phyloP scores from a whole-genome alignment of 1,140 invertebrate species.

The Akabosia matsudoensis region DNA sequence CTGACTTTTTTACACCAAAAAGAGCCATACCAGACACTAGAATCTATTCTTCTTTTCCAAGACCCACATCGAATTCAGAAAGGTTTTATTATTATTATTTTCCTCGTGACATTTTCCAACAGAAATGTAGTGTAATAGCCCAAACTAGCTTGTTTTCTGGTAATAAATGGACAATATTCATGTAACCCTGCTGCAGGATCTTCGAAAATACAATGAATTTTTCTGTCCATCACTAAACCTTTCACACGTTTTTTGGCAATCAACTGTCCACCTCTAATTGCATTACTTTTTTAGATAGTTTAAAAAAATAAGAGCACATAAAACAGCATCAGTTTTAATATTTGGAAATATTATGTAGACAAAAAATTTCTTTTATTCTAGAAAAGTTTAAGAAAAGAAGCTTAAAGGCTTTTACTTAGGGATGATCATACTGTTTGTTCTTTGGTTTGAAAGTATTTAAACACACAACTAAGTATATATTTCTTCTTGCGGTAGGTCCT shows the following conservation, averaged over 20 bases:
- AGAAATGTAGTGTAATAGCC: neutral
- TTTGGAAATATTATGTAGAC: neutral
- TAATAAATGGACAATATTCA: neutral
- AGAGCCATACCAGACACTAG: neutral
- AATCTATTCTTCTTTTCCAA: no score
- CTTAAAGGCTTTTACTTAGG: neutral
- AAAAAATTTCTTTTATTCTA: neutral
- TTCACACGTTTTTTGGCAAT: neutral
- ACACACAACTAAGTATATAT: neutral
- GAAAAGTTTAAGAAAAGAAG: conserved; percentile 3
- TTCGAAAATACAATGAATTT: neutral
- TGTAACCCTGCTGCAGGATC: neutral
- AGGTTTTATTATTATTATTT: conserved; percentile 9
- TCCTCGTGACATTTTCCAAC: neutral
- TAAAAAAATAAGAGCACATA: no score
- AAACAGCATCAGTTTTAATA: no score
- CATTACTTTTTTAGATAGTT: no score
- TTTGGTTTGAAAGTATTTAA: conserved; percentile 7
- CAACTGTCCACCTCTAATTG: neutral
- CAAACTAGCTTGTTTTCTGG: neutral
- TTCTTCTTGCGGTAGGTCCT: conserved; percentile 21
- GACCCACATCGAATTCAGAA: neutral
- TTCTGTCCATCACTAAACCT: neutral
- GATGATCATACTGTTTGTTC: conserved; percentile 5
- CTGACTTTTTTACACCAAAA: conserved; percentile 21